Conservation (phyloP, 2,888 invertebrate species). For the Tortrix viridana region DNA sequence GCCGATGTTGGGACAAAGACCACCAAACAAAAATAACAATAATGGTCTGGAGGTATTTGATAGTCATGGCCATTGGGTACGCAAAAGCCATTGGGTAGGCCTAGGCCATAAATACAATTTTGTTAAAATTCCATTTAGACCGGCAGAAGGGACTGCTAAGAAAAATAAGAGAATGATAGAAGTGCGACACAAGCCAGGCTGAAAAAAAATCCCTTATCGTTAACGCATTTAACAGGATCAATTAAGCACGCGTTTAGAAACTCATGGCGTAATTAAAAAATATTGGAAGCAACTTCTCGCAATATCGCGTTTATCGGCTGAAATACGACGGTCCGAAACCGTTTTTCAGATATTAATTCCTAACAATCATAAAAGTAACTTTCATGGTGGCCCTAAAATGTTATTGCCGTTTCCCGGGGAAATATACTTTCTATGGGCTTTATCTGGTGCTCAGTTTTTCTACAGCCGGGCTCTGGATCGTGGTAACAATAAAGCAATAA, state of each 20-base stretch:
- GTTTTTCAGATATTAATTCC: conserved; percentile 82
- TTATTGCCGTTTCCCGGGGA: conserved; percentile 68
- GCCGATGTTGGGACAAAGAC: too few species aligned
- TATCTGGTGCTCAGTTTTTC: conserved; percentile 68
- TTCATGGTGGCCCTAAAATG: conserved; percentile 77
- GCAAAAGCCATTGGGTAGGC: too few species aligned
- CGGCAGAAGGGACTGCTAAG: too few species aligned
- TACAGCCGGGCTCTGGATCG: conserved; percentile 62
- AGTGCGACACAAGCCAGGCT: not conserved
- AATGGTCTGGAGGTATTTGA: too few species aligned
- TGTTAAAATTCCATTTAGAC: too few species aligned
- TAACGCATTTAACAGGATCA: not conserved
- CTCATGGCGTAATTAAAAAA: conserved; percentile 45
- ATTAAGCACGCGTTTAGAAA: conserved; percentile 16
- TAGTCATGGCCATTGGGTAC: too few species aligned
- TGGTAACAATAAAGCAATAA: conserved; percentile 68
- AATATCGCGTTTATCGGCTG: conserved; percentile 63
- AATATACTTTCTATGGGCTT: conserved; percentile 72
- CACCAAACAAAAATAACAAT: too few species aligned
- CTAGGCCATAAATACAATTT: too few species aligned
- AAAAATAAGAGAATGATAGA: too few species aligned
- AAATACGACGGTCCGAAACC: conserved; percentile 71
- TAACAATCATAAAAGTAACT: conserved; percentile 81
- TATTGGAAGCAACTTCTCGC: conserved; percentile 55
- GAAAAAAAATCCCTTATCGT: not conserved